Percentiles rank a stretch among this genome's conserved stretches.
phyloP scores from a whole-genome alignment of 1,140 invertebrate species.

The Cherax destructor region DNA sequence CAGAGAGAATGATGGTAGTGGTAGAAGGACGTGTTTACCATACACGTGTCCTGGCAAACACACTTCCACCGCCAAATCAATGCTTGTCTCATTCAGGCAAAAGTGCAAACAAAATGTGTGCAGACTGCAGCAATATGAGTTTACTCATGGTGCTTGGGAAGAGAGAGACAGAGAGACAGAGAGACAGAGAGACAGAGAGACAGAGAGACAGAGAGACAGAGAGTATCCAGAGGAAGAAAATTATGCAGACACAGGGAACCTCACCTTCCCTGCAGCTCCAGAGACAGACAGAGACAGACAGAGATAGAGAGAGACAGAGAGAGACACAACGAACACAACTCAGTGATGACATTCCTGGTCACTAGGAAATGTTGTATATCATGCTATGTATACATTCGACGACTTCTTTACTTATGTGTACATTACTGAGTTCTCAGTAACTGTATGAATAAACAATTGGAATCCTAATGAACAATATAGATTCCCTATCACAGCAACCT shows the following conservation, averaged over 20 bases:
- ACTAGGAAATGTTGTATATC: too few species aligned
- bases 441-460: too few species aligned
- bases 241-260: too few species aligned
- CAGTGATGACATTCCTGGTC: too few species aligned
- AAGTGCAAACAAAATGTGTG: slow-evolving; percentile 23
- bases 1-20: too few species aligned
- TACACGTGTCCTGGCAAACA: slow-evolving; percentile 10
- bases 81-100: slow-evolving; percentile 30
- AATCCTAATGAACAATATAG: too few species aligned
- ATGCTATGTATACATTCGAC: too few species aligned
- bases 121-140: slow-evolving; percentile 24
- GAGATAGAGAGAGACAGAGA: not conserved
- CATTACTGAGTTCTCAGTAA: too few species aligned
- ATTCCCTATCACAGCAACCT: too few species aligned
- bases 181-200: not conserved
- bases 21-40: not conserved
- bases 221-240: too few species aligned
- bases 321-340: not conserved
- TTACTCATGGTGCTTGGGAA: not conserved
- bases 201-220: not conserved
- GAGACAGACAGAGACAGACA: not conserved
- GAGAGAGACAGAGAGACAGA: not conserved
- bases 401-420: too few species aligned
- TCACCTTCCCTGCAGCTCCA: too few species aligned
- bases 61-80: slow-evolving; percentile 16